Evolutionary conservation across 2,888 invertebrate genomes (phyloP).

Genomic region (Lagria hirta): DNA sequence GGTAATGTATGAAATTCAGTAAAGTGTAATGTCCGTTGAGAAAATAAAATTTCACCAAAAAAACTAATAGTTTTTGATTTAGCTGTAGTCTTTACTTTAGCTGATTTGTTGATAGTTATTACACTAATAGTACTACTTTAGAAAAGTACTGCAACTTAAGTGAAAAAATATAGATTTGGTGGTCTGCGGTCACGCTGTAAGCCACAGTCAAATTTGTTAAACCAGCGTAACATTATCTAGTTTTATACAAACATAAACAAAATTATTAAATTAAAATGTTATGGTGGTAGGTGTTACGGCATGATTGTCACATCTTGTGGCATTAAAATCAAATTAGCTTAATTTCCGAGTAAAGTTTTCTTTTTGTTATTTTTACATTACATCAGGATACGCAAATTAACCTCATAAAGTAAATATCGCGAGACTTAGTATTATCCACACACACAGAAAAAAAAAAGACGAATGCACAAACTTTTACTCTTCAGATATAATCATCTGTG

Average conservation of each 20-base stretch:
- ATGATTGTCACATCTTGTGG: conserved; percentile 51
- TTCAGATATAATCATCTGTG: conserved; percentile 7
- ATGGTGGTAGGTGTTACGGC: conserved; percentile 54
- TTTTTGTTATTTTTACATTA: conserved; percentile 30
- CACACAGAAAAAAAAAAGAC: conserved; percentile 21
- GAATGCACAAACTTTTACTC: conserved; percentile 17
- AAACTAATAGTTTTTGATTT: too few species aligned
- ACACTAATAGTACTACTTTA: too few species aligned
- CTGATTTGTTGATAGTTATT: too few species aligned
- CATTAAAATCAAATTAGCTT: conserved; percentile 55
- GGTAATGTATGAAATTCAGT: too few species aligned
- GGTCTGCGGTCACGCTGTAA: conserved; percentile 36
- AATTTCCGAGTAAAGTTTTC: conserved; percentile 33
- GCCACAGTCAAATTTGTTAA: conserved; percentile 43
- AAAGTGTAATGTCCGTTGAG: too few species aligned
- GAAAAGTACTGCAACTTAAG: too few species aligned
- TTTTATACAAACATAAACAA: conserved; percentile 47
- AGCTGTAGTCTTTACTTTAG: too few species aligned
- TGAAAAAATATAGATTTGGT: conserved; percentile 24
- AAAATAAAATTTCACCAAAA: too few species aligned
- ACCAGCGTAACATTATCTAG: conserved; percentile 44
- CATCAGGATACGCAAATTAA: conserved; percentile 48
- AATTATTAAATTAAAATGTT: conserved; percentile 55
- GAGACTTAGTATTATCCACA: conserved; percentile 16
- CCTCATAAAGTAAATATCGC: conserved; percentile 22